Base-by-base conservation (phyloP, 2,113 vertebrate genomes). In the Daboia siamensis region DNA sequence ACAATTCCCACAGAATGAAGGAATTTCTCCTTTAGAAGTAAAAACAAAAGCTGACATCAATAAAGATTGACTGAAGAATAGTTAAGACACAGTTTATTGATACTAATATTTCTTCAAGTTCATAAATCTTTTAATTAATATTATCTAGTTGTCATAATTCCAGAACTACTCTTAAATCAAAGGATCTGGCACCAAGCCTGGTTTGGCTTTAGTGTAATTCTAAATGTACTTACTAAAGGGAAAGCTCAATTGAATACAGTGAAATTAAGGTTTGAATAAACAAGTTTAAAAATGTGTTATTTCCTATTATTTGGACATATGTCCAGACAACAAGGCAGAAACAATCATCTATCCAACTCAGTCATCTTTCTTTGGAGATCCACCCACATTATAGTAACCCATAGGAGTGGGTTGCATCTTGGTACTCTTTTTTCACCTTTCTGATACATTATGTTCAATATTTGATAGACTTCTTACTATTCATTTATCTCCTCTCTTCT, bases 91-190 rank as follows among this genome's bases (percentile, higher is more conserved):
- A 91, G 5, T 24, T 90, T 48, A 6, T 52, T n/a, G 57, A 61
- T 54, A 33, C 24, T 87, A 92, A 69, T 44, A 55, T 74, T 17
- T 33, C n/a, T 21, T 54, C 48, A 46, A 88, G 51, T 69, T 46
- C n/a, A 54, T 86, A 86, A 44, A 48, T 54, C 48, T 88, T 88
- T 88, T 88, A 92, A 55, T 88, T 33, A 86, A 44, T 92, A 69
- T 8, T 20, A 87, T 44, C 59, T 44, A 44, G 20, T 52, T 64
- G 23, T 24, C 39, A 23, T 69, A 91, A 87, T 8, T 54, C 69
- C 33, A 92, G 33, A 74, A 74, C 33, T 26, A 55, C 13, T 74
- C 13, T 74, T 56, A 80, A 86, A 88, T 20, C 44, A 61, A 88
- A 56, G 39, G 10, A 33, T 20, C 24, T 92, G 61, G 91, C 91